Conservation (phyloP, 2,797 vertebrate species). For the Lagodon rhomboides region DNA sequence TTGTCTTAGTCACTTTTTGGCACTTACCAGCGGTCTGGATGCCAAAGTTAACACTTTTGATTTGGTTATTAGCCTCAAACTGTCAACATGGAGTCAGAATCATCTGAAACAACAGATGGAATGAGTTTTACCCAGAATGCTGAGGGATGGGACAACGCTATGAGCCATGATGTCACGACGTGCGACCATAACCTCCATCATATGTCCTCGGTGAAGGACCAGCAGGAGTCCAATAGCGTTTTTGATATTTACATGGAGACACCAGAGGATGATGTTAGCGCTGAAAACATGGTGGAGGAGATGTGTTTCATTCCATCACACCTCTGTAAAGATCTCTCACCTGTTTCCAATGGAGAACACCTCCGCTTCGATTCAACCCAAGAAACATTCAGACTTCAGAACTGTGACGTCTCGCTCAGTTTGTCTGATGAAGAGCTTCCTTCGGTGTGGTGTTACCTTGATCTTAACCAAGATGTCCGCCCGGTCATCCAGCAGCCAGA, state of each 20-base stretch:
- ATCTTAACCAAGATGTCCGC: not conserved
- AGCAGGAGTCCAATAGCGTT: too few relatives aligned
- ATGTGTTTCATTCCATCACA: not conserved
- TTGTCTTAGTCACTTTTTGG: too few relatives aligned
- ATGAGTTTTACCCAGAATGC: not conserved
- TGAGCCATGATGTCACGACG: not conserved
- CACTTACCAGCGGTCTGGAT: not conserved
- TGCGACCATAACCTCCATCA: conserved; percentile 59
- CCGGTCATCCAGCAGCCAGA: not conserved
- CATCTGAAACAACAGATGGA: not conserved
- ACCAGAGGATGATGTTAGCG: too few relatives aligned
- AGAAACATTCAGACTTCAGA: not conserved
- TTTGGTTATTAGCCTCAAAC: conserved; percentile 28
- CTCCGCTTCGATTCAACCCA: not conserved
- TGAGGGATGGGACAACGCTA: not conserved
- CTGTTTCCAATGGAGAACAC: not conserved
- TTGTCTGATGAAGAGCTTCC: conserved; percentile 72
- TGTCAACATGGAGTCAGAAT: not conserved
- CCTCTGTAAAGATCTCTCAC: not conserved
- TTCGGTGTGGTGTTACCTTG: conserved; percentile 67
- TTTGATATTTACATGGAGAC: too few relatives aligned
- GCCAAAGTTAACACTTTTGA: not conserved
- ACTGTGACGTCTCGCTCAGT: not conserved
- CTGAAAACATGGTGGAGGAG: not conserved
- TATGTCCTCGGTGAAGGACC: too few relatives aligned